phyloP scores from a whole-genome alignment of 2,888 invertebrate genomes.

The Andrena bucephala region DNA sequence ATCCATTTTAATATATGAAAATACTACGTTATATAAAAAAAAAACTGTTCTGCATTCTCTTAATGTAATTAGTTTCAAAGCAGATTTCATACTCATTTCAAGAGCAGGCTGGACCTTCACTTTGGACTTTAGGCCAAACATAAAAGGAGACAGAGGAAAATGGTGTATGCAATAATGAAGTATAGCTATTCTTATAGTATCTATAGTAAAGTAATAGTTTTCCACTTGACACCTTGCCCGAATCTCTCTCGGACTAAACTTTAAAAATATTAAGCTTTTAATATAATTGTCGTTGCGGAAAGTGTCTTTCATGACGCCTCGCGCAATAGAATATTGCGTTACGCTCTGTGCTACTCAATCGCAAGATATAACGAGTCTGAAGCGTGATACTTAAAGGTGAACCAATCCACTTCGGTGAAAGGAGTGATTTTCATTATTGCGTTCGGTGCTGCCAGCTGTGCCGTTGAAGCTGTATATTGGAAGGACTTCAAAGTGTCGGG shows the following conservation, averaged over 20 bases:
- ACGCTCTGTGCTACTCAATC: slow-evolving; percentile 1
- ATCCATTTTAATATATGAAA: too few species aligned
- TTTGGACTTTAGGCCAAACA: too few species aligned
- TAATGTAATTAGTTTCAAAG: too few species aligned
- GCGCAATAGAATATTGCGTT: slow-evolving; percentile 47
- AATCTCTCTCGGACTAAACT: neutral
- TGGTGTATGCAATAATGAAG: too few species aligned
- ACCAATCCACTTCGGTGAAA: slow-evolving; percentile 35
- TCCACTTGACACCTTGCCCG: too few species aligned
- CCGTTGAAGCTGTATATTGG: slow-evolving; percentile 22
- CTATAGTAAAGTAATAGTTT: too few species aligned
- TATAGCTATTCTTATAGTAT: too few species aligned
- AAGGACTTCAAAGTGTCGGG: slow-evolving; percentile 13
- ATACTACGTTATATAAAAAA: too few species aligned
- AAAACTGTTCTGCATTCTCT: too few species aligned
- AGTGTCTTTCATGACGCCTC: slow-evolving; percentile 14
- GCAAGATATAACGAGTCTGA: slow-evolving; percentile 29
- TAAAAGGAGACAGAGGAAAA: too few species aligned
- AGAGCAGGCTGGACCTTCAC: too few species aligned
- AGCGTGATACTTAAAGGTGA: slow-evolving; percentile 37
- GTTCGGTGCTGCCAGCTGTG: slow-evolving; percentile 1
- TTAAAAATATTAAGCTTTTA: slow-evolving; percentile 23
- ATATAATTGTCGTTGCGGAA: slow-evolving; percentile 16
- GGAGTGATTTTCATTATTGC: slow-evolving; percentile 44
- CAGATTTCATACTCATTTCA: too few species aligned